phyloP scores from a whole-genome alignment of 2,113 vertebrate species.

The Tetrax tetrax region DNA sequence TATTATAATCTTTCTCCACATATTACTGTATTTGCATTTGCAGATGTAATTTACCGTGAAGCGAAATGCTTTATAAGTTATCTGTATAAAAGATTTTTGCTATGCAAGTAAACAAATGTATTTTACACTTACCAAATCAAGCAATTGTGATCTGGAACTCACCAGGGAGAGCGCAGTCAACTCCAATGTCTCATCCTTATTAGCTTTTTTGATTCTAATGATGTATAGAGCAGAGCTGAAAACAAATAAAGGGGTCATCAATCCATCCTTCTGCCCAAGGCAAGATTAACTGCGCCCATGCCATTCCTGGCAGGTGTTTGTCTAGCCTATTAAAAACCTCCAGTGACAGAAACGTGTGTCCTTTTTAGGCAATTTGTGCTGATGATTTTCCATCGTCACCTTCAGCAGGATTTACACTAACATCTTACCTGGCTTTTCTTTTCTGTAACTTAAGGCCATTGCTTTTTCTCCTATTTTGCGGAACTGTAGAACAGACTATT shows the following conservation, averaged over 20 bases:
- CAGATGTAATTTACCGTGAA: slow-evolving; percentile 1
- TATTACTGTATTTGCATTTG: slow-evolving; percentile 50
- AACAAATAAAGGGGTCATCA: not conserved
- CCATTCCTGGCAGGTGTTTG: not conserved
- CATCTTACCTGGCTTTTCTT: not conserved
- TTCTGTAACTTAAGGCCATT: not conserved
- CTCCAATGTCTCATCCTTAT: not conserved
- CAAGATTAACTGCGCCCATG: not conserved
- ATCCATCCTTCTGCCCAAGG: not conserved
- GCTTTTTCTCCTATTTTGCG: not conserved
- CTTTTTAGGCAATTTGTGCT: not conserved
- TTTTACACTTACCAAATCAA: not conserved
- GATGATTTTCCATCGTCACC: not conserved
- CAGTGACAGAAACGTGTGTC: not conserved
- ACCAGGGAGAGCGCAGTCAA: not conserved
- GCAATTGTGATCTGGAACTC: not conserved
- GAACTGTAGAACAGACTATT: not conserved
- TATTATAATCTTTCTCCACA: slow-evolving; percentile 11
- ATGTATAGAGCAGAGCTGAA: not conserved
- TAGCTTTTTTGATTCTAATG: not conserved
- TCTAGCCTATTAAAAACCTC: not conserved
- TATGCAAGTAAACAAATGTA: not conserved
- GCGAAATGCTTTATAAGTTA: slow-evolving; percentile 15
- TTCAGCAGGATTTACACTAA: not conserved
- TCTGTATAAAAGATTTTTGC: not conserved